Evolutionary conservation across 2,113 vertebrate species (phyloP), one percentile per base, ranked within the genome.

Genomic region (Pungitius pungitius): DNA sequence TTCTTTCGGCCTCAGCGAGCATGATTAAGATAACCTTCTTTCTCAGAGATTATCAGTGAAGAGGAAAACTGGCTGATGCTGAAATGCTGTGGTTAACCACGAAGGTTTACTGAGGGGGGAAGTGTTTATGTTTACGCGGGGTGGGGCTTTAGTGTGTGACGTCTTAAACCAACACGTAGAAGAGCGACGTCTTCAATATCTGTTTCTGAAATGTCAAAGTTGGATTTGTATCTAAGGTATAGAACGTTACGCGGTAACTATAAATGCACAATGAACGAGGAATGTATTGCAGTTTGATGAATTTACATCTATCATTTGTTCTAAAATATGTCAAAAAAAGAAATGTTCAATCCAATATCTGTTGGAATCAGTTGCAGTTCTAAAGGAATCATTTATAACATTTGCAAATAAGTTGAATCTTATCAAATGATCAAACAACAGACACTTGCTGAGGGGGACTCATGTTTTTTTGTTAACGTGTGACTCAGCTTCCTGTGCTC

Each of bases 41-140:
- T 65, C 51, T 42, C 4, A 72, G 62, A 82, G 65, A 6, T 52
- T 52, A 76, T 84, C 80, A 63, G 3, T 26, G 7, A 30, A 24
- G 33, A 27, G 27, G 20, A 62, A 73, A 70, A 60, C 33, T 12
- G 4, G 62, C 42, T 69, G 55, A 57, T 79, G 77, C 58, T 78
- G 69, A 83, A 82, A 80, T 51, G 40, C 60, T 77, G 68, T 7
- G 86, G 85, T 83, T n/a, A 80, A 82, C 86, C 84, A 26, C 17
- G 1, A 4, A 24, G 84, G 81, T 85, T 88, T 65, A 69, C 81
- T 63, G 4, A 77, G 4, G 15, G 54, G 45, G 76, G 86, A 90
- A 84, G 85, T 86, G 52, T 60, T 49, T 55, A 51, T 52, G 33
- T 63, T 67, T 8, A 5, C 6, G 30, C 3, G 30, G 30, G 30